Base-by-base conservation (phyloP, 2,113 vertebrate species). In the Dicentrarchus labrax region DNA sequence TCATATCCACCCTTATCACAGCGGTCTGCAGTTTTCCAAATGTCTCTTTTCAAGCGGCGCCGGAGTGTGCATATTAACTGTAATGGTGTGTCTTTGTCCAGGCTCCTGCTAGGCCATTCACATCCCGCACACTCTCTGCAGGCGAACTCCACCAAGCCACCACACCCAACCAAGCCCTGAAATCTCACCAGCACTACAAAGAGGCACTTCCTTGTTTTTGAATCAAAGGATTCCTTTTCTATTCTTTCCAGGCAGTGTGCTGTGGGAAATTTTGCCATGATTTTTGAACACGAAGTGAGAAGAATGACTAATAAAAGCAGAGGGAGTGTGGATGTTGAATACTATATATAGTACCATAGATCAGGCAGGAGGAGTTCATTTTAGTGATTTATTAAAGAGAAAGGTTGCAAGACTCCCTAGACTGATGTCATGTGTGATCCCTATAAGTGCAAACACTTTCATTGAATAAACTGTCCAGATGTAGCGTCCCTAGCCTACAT, bases 1-100 rank as follows among this genome's bases (percentile, higher is more conserved):
- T 93, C 91, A 94, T 88, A 91, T 79, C 80, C 72, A 83, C 79
- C 80, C 86, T 93, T 93, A 94, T 95, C 93, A 93, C 91, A 93
- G 93, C 80, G 17, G 89, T 87, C 88, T 76, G 79, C 82, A 70
- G 84, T 80, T 94, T 91, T 89, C 88, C 62, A 81, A 93, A 93
- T 91, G 87, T 92, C 92, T 92, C 84, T 84, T 84, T 93, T 92
- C 86, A 90, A 90, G 87, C 50, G 22, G 86, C 78, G 71, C 85
- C 70, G 45, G 74, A 79, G 85, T 89, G 86, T 90, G 89, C 87
- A 88, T 93, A 93, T 94, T 92, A 94, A 88, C 87, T 73, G 51
- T 91, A 91, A 93, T 92, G 82, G 87, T 69, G 78, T 84, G 89
- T 83, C 88, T 92, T 89, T 87, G 86, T 87, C 71, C 83, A 73